These are phyloP conservation scores for Chamaetylas fuelleborni DNA, from an alignment of 2,113 vertebrate species.

Conservation along the genomic window DNA sequence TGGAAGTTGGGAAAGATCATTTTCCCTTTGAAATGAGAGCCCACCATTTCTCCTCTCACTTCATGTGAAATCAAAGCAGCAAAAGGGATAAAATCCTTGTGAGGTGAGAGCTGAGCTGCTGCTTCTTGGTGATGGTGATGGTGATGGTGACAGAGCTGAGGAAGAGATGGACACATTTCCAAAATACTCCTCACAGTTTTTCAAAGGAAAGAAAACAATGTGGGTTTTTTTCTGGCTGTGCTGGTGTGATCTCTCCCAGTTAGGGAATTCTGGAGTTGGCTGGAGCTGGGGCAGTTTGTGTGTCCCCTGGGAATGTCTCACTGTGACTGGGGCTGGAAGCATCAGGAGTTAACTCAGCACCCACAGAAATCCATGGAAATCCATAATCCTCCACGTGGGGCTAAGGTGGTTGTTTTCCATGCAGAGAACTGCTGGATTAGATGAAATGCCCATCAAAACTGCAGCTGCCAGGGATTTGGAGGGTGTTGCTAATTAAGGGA, in stretches of 20 bases:
- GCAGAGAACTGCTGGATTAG: neutral
- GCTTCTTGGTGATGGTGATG: neutral
- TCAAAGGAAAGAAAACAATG: neutral
- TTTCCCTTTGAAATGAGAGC: neutral
- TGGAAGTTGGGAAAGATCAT: neutral
- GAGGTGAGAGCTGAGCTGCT: neutral
- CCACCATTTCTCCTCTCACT: neutral
- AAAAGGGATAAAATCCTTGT: neutral
- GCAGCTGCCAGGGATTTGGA: neutral
- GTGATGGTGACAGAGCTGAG: neutral
- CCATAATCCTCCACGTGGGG: neutral
- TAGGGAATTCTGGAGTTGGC: neutral
- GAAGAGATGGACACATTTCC: neutral
- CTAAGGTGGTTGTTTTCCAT: neutral
- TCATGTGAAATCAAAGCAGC: neutral
- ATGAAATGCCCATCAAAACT: neutral
- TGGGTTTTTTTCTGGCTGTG: neutral
- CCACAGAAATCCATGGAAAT: neutral
- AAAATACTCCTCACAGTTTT: neutral
- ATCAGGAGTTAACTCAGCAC: neutral
- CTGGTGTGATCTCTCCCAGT: neutral
- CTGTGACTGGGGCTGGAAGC: rapidly evolving
- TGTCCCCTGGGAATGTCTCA: rapidly evolving
- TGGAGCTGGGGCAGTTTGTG: neutral
- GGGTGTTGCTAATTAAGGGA: neutral